These are phyloP conservation scores for Magallana angulata DNA, from an alignment of 1,140 invertebrate genomes.

Conservation along the genomic window DNA sequence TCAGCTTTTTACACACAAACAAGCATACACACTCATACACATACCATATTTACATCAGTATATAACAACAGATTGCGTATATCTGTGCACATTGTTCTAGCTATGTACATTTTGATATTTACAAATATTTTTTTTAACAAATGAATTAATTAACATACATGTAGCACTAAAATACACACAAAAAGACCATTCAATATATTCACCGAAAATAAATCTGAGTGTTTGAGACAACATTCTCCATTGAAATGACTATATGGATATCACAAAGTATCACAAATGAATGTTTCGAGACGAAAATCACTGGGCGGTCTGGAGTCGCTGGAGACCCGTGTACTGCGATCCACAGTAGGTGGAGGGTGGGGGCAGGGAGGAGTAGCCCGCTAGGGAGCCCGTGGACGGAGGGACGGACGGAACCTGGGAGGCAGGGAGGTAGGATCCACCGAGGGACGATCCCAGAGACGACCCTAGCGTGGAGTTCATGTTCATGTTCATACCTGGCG, in stretches of 20 bases:
- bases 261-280: conserved; percentile 11
- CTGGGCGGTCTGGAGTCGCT: conserved; percentile 57
- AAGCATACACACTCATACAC: background rate
- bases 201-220: background rate
- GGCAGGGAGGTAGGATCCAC: conserved; percentile 49
- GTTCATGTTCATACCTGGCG: conserved; percentile 60
- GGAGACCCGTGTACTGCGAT: conserved; percentile 62
- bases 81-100: conserved; percentile 14
- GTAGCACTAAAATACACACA: background rate
- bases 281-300: background rate
- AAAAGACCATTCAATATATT: background rate
- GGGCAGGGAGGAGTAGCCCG: conserved; percentile 63
- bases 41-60: background rate
- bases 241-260: conserved; percentile 6
- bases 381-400: conserved; percentile 48
- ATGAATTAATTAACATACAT: too few relatives aligned
- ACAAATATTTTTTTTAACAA: background rate
- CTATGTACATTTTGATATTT: conserved; percentile 12
- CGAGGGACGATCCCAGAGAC: conserved; percentile 52
- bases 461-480: conserved; percentile 58
- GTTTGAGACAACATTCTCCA: background rate
- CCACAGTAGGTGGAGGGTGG: conserved; percentile 64
- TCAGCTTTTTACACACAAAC: background rate
- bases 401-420: conserved; percentile 60
- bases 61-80: background rate